phyloP scores from a whole-genome alignment of 2,888 invertebrate species.

The Elmis aenea region DNA sequence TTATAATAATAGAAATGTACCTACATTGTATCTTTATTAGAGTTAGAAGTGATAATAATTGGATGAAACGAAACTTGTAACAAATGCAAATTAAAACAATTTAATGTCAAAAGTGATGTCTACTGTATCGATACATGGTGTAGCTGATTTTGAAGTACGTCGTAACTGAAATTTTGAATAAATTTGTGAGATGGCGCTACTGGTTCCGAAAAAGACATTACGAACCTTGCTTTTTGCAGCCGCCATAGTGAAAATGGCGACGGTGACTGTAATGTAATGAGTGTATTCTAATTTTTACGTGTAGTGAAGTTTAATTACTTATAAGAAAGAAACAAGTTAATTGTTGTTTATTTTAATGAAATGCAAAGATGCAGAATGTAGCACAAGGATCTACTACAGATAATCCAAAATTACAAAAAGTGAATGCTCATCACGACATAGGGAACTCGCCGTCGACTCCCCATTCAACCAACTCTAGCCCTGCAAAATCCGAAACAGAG shows the following conservation, averaged over 20 bases:
- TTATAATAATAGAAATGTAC: too few species aligned
- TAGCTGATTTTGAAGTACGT: too few species aligned
- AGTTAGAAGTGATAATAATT: too few species aligned
- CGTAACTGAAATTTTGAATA: too few species aligned
- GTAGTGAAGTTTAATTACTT: conserved; percentile 39
- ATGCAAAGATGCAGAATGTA: conserved; percentile 90
- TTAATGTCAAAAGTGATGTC: too few species aligned
- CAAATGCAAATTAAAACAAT: too few species aligned
- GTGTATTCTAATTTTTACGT: conserved; percentile 51
- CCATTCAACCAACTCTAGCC: conserved; percentile 75
- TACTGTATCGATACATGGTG: too few species aligned
- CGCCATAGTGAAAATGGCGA: conserved; percentile 78
- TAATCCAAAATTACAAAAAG: conserved; percentile 77
- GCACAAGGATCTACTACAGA: conserved; percentile 70
- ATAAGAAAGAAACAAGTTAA: conserved; percentile 38
- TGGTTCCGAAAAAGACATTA: conserved; percentile 3
- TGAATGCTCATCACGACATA: conserved; percentile 68
- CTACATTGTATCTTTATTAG: too few species aligned
- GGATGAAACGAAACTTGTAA: too few species aligned
- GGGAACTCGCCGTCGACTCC: conserved; percentile 72
- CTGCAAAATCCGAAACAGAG: conserved; percentile 81
- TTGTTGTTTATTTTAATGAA: conserved; percentile 54
- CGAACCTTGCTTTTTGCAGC: conserved; percentile 32
- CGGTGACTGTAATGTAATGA: conserved; percentile 57
- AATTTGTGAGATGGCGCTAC: conserved; percentile 10